Base-by-base conservation (phyloP, 2,888 invertebrate species). In the Drepanosiphum platanoidis region DNA sequence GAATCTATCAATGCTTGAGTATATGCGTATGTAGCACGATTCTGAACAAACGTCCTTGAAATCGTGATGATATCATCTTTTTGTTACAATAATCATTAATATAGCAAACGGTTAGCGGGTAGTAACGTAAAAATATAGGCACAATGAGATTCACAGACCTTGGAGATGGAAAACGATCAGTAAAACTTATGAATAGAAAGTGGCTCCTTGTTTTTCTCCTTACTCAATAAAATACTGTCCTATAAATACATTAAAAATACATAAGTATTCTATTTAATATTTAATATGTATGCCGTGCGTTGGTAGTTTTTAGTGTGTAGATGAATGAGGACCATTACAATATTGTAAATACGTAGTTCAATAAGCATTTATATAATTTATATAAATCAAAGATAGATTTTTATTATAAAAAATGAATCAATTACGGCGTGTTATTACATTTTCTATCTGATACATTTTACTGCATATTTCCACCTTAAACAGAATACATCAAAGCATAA, bases 131-230 rank as follows among this genome's bases (percentile, higher is more conserved):
- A n/a, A n/a, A n/a, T n/a, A n/a, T n/a, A 70, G 11, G 39, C 30
- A 72, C 72, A 72, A 82, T 72, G 52, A 58, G 22, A 83, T 83
- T 52, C 34, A 27, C 75, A 66, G 75, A 80, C 83, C 75, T 83
- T 75, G 83, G 15, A 64, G 72, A 72, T 22, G 72, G 75, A 75
- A 66, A 75, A 84, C 13, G 36, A 68, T 42, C 52, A 27, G 36
- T n/a, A 18, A 75, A 15, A 36, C 58, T 66, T 46, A 34, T 22
- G 39, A 83, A 64, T 83, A 83, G 83, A 83, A 75, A 74, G 74
- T 66, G 34, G 74, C 34, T 52, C 34, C 34, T 74, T 39, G 39
- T 61, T 72, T 61, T 81, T 58, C 68, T 32, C 58, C 61, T n/a
- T n/a, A n/a, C 61, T 27, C 5, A 30, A 39, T 72, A 39, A 61